Evolutionary conservation across 2,888 invertebrate genomes (phyloP).

Genomic region (Zaprionus bogoriensis): DNA sequence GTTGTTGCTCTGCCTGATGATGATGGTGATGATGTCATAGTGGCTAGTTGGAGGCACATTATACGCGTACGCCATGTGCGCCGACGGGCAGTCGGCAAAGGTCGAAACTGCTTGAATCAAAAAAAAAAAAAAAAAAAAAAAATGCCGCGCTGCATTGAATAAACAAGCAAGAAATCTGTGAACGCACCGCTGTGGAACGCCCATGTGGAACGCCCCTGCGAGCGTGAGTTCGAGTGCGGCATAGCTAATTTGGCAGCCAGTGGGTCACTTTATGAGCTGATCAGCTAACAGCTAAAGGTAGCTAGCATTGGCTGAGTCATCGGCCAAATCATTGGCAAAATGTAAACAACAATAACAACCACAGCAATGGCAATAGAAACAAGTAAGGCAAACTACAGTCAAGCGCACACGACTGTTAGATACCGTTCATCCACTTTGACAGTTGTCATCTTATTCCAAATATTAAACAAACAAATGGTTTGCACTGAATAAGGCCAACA

Average conservation of each 20-base stretch:
- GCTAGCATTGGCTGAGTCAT: slow-evolving; percentile 16
- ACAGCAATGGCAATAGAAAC: no score
- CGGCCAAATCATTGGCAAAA: slow-evolving; percentile 7
- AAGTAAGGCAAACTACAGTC: no score
- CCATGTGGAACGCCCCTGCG: no score
- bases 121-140: no score
- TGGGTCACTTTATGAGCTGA: slow-evolving; percentile 40
- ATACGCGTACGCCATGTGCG: slow-evolving; percentile 71
- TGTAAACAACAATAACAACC: neutral
- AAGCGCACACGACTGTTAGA: no score
- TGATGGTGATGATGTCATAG: slow-evolving; percentile 36
- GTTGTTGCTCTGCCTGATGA: neutral
- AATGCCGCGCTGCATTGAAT: slow-evolving; percentile 60
- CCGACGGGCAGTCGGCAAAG: slow-evolving; percentile 29
- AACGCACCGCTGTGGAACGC: no score
- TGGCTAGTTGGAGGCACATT: slow-evolving; percentile 43
- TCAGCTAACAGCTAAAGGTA: slow-evolving; percentile 3
- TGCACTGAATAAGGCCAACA: no score
- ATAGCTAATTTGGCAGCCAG: slow-evolving; percentile 48
- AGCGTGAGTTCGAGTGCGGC: slow-evolving; percentile 40
- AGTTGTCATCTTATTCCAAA: no score
- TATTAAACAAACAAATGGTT: no score
- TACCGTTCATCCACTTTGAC: no score
- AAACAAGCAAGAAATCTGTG: slow-evolving; percentile 44
- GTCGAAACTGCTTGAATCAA: slow-evolving; percentile 37